Percentiles rank a stretch among this genome's conserved stretches.
Conservation (phyloP, 2,113 vertebrate genomes). For the Recurvirostra avosetta region DNA sequence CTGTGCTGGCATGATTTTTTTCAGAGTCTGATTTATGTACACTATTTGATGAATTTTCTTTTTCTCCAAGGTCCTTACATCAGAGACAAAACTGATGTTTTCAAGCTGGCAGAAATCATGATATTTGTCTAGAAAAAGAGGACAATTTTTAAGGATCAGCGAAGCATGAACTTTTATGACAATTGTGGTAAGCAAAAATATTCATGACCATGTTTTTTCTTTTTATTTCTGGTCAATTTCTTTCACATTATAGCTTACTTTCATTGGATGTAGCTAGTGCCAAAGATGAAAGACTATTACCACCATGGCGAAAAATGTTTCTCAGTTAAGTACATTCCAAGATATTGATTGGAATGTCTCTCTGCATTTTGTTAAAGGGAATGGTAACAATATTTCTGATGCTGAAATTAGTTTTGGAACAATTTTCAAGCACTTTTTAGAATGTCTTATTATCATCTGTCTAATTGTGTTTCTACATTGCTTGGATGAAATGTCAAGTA, state of each 20-base stretch:
- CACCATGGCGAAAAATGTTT: background rate
- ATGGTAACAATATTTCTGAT: background rate
- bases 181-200: background rate
- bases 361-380: conserved; percentile 2
- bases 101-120: background rate
- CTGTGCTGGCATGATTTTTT: background rate
- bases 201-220: background rate
- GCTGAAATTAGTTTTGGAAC: conserved; percentile 11
- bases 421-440: conserved; percentile 31
- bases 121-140: background rate
- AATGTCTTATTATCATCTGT: background rate
- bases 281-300: background rate
- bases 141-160: background rate
- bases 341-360: conserved; percentile 1
- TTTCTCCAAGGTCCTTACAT: background rate
- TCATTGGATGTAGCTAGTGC: background rate
- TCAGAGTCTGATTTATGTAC: background rate
- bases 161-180: background rate
- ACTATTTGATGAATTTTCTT: background rate
- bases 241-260: background rate
- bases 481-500: conserved; percentile 25
- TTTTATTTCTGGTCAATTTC: background rate
- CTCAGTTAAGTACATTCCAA: background rate
- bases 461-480: conserved; percentile 10
- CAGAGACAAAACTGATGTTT: background rate